Base-by-base conservation (phyloP, 2,888 invertebrate species). In the Dendrolimus pini region DNA sequence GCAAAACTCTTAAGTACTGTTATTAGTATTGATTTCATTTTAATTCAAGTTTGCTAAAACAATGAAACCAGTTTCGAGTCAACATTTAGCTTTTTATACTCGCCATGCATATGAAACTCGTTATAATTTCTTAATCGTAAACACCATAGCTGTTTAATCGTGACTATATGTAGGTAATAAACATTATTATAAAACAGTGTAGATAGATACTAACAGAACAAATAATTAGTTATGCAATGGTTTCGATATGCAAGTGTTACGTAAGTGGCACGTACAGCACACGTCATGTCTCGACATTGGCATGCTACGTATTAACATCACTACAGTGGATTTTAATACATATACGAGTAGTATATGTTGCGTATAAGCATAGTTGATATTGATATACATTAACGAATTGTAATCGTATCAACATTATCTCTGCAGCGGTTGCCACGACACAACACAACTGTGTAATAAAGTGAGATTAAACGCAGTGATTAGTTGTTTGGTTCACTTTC, bases 241-340 rank as follows among this genome's bases (percentile, higher is more conserved):
- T 59, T 64, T 61, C 61, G 61, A 61, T 60, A 59, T 60, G 64
- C 63, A 62, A 65, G 53, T 62, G 59, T 67, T 65, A 63, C 62
- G 62, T 67, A 67, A 67, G 56, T 53, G 47, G 55, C 59, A 57
- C 54, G 58, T 57, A 65, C 70, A 68, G 71, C 68, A 70, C 61
- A 62, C 62, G 66, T 63, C 62, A 30, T 30, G 63, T 56, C 64
- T 67, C 64, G 61, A 61, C 64, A 62, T 59, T 12, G 47, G 47
- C 12, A 47, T 47, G 12, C 47, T 47, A 47, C 47, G 47, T 47
- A 47, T 47, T 47, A 47, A 47, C 47, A 8, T 47, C 9, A 12
- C 47, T 47, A 30, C 30, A 30, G 47, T 47, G 12, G 9, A 47
- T 47, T 47, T 47, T 9, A 30, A 30, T 30, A 30, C 30, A 30